phyloP scores from a whole-genome alignment of 35 echinoderm and acorn worm species.

The Apostichopus californicus region DNA sequence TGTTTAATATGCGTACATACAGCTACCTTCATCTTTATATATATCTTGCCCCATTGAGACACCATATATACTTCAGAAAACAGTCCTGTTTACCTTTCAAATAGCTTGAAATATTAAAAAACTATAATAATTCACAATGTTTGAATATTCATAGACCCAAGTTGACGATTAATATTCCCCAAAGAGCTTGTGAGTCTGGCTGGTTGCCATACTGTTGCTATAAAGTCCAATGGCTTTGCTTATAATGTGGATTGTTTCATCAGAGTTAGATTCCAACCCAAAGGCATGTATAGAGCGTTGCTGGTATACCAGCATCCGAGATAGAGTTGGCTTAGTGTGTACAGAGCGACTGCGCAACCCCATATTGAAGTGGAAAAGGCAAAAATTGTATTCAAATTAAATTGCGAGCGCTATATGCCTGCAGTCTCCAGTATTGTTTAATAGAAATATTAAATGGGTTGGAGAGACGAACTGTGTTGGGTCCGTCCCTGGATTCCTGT shows the following conservation, averaged over 20 bases:
- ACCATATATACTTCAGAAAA: no score
- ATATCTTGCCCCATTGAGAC: no score
- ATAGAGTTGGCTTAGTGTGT: constrained; percentile 19
- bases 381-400: constrained; percentile 49
- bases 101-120: no score
- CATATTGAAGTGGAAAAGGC: constrained; percentile 4
- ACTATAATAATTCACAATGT: background rate
- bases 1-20: no score
- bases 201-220: background rate
- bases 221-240: background rate
- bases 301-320: background rate
- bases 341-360: background rate
- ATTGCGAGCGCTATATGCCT: background rate
- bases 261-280: background rate
- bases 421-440: background rate
- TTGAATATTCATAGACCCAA: background rate
- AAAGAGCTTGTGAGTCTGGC: background rate
- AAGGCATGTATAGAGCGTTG: background rate
- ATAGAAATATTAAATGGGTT: no score
- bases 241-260: constrained; percentile 1
- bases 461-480: no score
- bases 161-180: background rate
- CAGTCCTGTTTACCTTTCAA: no score
- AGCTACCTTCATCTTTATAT: no score
- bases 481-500: no score